Evolutionary conservation across 2,888 invertebrate genomes (phyloP).

Genomic region (Cephus pygmeus): DNA sequence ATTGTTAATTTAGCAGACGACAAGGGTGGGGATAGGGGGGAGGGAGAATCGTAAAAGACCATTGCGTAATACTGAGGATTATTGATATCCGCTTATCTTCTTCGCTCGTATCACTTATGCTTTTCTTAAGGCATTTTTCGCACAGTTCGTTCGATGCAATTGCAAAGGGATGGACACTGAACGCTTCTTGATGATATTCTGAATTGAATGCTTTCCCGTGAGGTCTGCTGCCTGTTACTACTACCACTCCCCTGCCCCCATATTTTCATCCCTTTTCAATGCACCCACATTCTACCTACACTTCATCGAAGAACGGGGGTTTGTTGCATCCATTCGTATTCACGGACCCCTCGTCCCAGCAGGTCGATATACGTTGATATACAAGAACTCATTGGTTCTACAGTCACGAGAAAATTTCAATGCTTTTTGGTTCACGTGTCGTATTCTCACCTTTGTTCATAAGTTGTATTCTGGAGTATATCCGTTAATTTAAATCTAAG

Average conservation of each 20-base stretch:
- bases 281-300: not conserved
- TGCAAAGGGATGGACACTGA: not conserved
- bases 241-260: constrained; percentile 5
- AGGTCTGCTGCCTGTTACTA: constrained; percentile 28
- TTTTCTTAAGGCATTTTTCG: not conserved
- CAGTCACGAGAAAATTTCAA: not conserved
- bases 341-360: constrained; percentile 48
- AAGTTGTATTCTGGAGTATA: no score
- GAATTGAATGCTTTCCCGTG: constrained; percentile 49
- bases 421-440: not conserved
- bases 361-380: constrained; percentile 54
- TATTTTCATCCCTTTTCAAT: not conserved
- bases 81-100: not conserved
- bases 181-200: constrained; percentile 33
- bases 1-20: no score
- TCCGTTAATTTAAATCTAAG: not conserved
- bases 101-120: not conserved
- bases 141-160: not conserved
- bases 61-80: no score
- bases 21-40: rapidly evolving
- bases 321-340: constrained; percentile 45
- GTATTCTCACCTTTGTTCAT: not conserved
- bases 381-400: constrained; percentile 1
- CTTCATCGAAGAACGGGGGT: constrained; percentile 16
- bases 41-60: no score